A percentile compares a stretch with the other conserved stretches of the same genome.
phyloP scores from a whole-genome alignment of 2,113 vertebrate genomes.

The Neopipo cinnamomea region DNA sequence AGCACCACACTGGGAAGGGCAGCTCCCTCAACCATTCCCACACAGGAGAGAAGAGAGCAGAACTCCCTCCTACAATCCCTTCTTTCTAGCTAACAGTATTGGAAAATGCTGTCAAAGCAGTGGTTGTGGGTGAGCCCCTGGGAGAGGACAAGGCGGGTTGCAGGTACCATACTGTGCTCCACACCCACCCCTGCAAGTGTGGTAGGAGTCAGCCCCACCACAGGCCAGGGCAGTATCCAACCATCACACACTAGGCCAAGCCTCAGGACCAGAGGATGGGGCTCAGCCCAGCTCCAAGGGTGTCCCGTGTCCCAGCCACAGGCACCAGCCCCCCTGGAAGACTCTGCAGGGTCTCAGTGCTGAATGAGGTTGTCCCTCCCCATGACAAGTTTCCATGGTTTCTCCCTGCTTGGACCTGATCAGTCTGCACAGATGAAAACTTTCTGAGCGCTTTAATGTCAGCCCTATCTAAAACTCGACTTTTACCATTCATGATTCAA shows the following conservation, averaged over 20 bases:
- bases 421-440: neutral
- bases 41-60: neutral
- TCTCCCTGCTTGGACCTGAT: neutral
- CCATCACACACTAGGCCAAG: neutral
- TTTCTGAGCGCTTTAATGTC: neutral
- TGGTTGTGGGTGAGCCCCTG: neutral
- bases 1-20: neutral
- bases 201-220: neutral
- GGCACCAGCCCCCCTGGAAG: neutral
- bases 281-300: neutral
- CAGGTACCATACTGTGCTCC: neutral
- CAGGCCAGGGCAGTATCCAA: neutral
- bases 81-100: neutral
- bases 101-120: neutral
- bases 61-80: neutral
- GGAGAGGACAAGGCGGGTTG: neutral
- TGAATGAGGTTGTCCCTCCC: neutral
- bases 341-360: neutral
- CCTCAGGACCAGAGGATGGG: fast-evolving
- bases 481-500: neutral
- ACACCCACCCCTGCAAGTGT: fast-evolving
- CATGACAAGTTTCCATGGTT: neutral
- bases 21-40: fast-evolving
- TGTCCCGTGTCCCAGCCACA: neutral
- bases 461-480: neutral